These are phyloP conservation scores for Spilarctia lutea DNA, from an alignment of 2,888 invertebrate species.

Conservation along the genomic window DNA sequence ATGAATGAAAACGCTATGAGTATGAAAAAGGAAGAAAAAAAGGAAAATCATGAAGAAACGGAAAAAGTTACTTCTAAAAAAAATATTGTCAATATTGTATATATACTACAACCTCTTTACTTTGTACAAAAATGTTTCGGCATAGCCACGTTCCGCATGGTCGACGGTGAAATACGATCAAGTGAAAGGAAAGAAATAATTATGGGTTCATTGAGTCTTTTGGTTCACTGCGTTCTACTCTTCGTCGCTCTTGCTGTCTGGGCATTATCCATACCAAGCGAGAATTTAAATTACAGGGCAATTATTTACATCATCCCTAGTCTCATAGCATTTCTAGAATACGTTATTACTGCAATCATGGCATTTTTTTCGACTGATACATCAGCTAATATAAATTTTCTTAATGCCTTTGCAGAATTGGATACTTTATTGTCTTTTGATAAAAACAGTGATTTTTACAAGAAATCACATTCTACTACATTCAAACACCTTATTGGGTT, in stretches of 20 bases:
- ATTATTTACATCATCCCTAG: neutral
- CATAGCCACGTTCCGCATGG: slow-evolving; percentile 6
- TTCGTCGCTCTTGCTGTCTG: neutral
- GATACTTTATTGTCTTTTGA: slow-evolving; percentile 4
- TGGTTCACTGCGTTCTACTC: neutral
- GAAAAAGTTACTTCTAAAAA: neutral
- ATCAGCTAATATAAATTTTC: neutral
- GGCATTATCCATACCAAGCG: neutral
- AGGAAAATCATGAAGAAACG: neutral
- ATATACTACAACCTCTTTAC: neutral
- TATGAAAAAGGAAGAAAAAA: slow-evolving; percentile 1
- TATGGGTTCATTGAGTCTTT: neutral
- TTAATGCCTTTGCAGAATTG: slow-evolving; percentile 8
- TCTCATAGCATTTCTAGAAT: neutral
- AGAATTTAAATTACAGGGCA: neutral
- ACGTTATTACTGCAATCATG: neutral
- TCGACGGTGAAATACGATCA: neutral
- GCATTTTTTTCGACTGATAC: neutral
- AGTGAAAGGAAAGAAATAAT: neutral
- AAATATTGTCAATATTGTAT: neutral
- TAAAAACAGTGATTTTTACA: slow-evolving; percentile 53
- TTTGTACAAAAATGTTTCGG: neutral
- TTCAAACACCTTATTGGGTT: slow-evolving; percentile 8
- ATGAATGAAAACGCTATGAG: neutral
- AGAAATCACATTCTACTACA: slow-evolving; percentile 46